Conservation (phyloP, 2,113 vertebrate species). For the Pipa parva region DNA sequence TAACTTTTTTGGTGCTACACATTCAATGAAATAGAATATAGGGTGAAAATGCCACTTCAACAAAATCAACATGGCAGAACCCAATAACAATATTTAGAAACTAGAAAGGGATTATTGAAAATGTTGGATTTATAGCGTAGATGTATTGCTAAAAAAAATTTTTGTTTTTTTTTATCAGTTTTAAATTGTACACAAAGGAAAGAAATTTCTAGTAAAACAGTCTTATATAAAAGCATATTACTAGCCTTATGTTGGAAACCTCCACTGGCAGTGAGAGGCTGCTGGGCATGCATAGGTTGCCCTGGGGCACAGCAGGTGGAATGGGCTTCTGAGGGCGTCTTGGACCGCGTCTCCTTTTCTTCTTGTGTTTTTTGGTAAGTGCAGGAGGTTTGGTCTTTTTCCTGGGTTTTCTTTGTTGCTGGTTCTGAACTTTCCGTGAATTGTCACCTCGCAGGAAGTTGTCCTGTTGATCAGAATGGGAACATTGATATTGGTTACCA, state of each 20-base stretch:
- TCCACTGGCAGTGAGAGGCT: slow-evolving; percentile 85
- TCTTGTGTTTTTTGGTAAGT: slow-evolving; percentile 99
- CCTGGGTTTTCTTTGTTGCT: slow-evolving; percentile 95
- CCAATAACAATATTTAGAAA: no score
- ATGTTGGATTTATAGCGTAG: no score
- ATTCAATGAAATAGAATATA: no score
- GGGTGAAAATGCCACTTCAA: no score
- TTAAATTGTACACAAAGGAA: no score
- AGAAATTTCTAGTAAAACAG: no score
- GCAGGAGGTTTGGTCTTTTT: slow-evolving; percentile 98
- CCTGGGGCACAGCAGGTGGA: slow-evolving; percentile 93
- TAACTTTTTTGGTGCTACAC: no score
- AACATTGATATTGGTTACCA: no score
- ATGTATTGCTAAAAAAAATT: no score
- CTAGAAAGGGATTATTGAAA: no score
- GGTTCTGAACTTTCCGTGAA: slow-evolving; percentile 91
- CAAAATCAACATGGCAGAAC: no score
- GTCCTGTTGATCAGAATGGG: slow-evolving; percentile 63
- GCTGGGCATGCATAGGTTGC: slow-evolving; percentile 94
- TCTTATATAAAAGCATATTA: background rate
- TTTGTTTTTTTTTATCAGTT: no score
- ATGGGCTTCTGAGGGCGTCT: slow-evolving; percentile 97
- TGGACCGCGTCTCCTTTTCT: slow-evolving; percentile 88
- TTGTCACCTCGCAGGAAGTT: slow-evolving; percentile 95
- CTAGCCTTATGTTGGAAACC: slow-evolving; percentile 80